Evolutionary conservation across 1,140 invertebrate genomes (phyloP).

Genomic region (Idris sp.): DNA sequence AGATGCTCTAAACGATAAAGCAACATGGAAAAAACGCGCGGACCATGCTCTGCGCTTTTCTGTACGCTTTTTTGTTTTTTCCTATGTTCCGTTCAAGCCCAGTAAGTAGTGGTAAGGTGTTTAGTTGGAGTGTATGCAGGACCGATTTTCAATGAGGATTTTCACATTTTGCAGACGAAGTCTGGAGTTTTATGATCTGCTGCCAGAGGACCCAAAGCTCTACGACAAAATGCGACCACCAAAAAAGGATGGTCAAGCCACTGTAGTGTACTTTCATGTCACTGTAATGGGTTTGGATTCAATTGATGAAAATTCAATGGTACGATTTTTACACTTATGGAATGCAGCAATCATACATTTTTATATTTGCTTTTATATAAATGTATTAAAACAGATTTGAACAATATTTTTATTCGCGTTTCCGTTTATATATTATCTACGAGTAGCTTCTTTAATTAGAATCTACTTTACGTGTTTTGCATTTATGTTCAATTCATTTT

Average conservation of each 20-base stretch:
- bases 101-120: conserved; percentile 65
- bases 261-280: conserved; percentile 92
- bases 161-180: conserved; percentile 80
- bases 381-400: too few relatives aligned
- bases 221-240: conserved; percentile 95
- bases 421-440: too few relatives aligned
- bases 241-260: conserved; percentile 91
- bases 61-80: conserved; percentile 66
- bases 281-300: conserved; percentile 95
- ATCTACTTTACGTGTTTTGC: too few relatives aligned
- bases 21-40: conserved; percentile 29
- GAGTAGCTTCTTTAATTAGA: too few relatives aligned
- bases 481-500: too few relatives aligned
- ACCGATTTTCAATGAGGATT: background rate
- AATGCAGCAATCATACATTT: too few relatives aligned
- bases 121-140: background rate
- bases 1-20: too few relatives aligned
- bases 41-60: conserved; percentile 62
- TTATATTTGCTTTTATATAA: too few relatives aligned
- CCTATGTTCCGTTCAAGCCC: conserved; percentile 66
- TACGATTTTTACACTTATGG: too few relatives aligned
- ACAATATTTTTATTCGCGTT: too few relatives aligned
- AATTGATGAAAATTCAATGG: conserved; percentile 95
- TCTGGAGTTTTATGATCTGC: conserved; percentile 88
- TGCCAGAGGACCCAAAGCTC: conserved; percentile 89